phyloP scores from a whole-genome alignment of 2,888 invertebrate species.

The Sepioteuthis lessoniana region DNA sequence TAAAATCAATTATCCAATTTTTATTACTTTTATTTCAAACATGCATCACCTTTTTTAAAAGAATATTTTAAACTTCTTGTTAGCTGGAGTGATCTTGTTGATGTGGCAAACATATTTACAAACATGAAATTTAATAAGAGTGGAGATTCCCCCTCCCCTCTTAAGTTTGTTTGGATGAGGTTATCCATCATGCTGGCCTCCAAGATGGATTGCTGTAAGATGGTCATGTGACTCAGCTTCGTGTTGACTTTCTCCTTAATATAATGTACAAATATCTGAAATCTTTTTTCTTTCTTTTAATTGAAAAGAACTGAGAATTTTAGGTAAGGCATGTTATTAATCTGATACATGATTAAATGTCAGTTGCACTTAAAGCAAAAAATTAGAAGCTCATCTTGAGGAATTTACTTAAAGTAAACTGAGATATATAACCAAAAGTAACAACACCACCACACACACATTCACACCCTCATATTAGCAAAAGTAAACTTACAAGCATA shows the following conservation, averaged over 20 bases:
- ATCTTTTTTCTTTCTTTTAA: neutral
- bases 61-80: neutral
- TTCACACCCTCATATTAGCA: no score
- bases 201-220: neutral
- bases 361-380: neutral
- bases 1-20: no score
- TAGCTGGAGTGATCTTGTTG: neutral
- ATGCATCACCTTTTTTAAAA: no score
- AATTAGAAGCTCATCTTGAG: no score
- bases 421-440: no score
- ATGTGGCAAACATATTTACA: neutral
- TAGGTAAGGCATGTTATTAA: neutral
- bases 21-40: no score
- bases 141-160: neutral
- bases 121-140: neutral
- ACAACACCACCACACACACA: no score
- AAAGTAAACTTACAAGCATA: no score
- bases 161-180: neutral
- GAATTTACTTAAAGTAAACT: no score
- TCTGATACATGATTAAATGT: neutral
- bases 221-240: neutral
- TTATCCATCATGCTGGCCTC: neutral
- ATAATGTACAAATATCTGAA: neutral
- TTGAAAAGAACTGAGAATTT: neutral
- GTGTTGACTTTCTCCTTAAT: neutral